phyloP scores from a whole-genome alignment of 2,113 vertebrate genomes.

The Melanotaenia duboulayi region DNA sequence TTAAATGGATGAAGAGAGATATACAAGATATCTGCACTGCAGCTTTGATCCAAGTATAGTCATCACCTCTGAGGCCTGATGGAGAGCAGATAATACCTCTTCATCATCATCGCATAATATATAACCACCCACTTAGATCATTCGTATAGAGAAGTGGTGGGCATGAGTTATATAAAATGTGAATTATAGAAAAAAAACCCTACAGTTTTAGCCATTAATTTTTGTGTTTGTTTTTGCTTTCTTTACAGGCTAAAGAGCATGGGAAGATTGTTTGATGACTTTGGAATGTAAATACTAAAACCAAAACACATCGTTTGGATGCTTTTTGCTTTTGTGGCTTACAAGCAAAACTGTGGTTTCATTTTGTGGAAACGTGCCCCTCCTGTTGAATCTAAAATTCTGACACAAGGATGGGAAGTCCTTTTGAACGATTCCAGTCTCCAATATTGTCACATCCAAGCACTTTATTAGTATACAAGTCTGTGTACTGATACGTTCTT shows the following conservation, averaged over 20 bases:
- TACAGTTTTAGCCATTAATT: conserved; percentile 3
- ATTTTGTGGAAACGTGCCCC: conserved; percentile 32
- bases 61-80: conserved; percentile 29
- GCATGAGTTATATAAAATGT: conserved; percentile 12
- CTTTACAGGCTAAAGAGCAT: conserved; percentile 79
- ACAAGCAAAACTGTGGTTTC: conserved; percentile 33
- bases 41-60: conserved; percentile 47
- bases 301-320: conserved; percentile 60
- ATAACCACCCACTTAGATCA: conserved; percentile 7
- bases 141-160: conserved; percentile 4
- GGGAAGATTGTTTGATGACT: conserved; percentile 80
- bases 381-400: conserved; percentile 5
- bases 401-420: conserved; percentile 5
- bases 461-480: conserved; percentile 76
- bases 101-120: conserved; percentile 31
- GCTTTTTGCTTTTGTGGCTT: conserved; percentile 51
- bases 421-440: conserved; percentile 35
- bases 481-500: conserved; percentile 44
- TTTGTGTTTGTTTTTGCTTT: conserved; percentile 1
- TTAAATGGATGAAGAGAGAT: conserved; percentile 42
- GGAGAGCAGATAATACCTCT: conserved; percentile 44
- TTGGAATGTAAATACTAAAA: conserved; percentile 57
- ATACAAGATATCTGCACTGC: conserved; percentile 45
- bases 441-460: conserved; percentile 68
- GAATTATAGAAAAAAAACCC: not conserved